Conservation (phyloP, 2,797 vertebrate genomes). For the Kryptopterus vitreolus region DNA sequence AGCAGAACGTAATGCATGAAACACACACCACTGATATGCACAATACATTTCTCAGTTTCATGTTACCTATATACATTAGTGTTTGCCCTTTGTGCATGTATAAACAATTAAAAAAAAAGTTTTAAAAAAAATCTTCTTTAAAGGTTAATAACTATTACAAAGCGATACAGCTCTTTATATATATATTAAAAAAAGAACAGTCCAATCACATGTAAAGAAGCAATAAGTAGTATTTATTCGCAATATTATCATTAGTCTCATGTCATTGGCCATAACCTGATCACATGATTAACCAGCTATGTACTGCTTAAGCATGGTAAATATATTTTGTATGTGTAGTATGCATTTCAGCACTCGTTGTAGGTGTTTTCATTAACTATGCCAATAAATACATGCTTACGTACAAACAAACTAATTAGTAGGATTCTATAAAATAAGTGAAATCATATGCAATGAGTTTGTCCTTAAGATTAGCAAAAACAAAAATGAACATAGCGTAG, state of each 20-base stretch:
- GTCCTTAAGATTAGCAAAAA: not conserved
- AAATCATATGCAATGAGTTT: not conserved
- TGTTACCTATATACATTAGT: constrained; percentile 1
- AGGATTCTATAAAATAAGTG: not conserved
- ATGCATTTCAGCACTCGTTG: not conserved
- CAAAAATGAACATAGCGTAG: not conserved
- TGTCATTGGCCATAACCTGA: not conserved
- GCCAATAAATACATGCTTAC: not conserved
- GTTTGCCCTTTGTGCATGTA: constrained; percentile 63
- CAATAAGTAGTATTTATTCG: constrained; percentile 23
- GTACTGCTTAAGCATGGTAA: not conserved
- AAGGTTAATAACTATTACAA: constrained; percentile 68
- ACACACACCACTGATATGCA: constrained; percentile 37
- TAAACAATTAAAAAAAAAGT: constrained; percentile 67
- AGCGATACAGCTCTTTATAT: constrained; percentile 54
- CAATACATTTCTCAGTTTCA: constrained; percentile 46
- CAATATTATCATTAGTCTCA: too few species aligned
- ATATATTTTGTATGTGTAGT: not conserved
- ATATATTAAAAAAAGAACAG: too few species aligned
- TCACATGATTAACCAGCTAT: not conserved
- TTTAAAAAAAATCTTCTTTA: constrained; percentile 70
- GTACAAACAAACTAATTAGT: not conserved
- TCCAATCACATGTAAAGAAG: constrained; percentile 14
- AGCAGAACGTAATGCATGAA: constrained; percentile 49
- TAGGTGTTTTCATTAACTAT: not conserved